Base-by-base conservation (phyloP, 2,113 vertebrate genomes). In the Cacatua alba region DNA sequence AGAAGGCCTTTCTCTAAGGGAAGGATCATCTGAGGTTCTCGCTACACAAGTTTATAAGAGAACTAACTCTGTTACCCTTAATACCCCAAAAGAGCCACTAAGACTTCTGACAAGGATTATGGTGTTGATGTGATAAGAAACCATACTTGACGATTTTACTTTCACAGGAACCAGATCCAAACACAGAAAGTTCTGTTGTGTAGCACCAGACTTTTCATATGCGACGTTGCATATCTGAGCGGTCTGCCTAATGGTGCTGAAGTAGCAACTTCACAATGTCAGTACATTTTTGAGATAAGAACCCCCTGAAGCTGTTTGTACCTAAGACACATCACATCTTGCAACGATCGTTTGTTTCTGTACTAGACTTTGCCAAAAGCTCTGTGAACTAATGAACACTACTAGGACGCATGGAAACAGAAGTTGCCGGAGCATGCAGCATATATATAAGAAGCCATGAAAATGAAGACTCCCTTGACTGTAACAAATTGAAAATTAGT, bases 141-240 rank as follows among this genome's bases (percentile, higher is more conserved):
- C 13, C 6, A 17, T 3, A 70, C 3, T 29, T 53, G 41, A 35
- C 37, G 49, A 13, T 49, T 74, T 52, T 44, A n/a, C 25, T 79
- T 90, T 63, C n/a, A 46, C 13, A 31, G 46, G 19, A 4, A 68
- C 8, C 39, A 68, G 31, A 78, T 16, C 52, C 62, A 84, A 93
- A 87, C 19, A 59, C 10, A 74, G 16, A 55, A 84, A 35, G 41
- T 16, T 81, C 77, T 53, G 21, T 51, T 90, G 35, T 41, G 75
- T 35, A 68, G 65, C 1, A 1, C 4, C 39, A 11, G 17, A n/a
- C 24, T 82, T 82, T 39, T 44, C 46, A 43, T 63, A 75, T 0
- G 0, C 65, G 41, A 16, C 1, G 6, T 10, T 48, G 51, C 55
- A 21, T 28, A 44, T 5, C 17, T 2, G 0, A 90, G 48, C 1